Percentiles rank a stretch among this genome's conserved stretches.
Evolutionary conservation across 1,140 invertebrate species (phyloP).

Genomic region (Drosophila carrolli): DNA sequence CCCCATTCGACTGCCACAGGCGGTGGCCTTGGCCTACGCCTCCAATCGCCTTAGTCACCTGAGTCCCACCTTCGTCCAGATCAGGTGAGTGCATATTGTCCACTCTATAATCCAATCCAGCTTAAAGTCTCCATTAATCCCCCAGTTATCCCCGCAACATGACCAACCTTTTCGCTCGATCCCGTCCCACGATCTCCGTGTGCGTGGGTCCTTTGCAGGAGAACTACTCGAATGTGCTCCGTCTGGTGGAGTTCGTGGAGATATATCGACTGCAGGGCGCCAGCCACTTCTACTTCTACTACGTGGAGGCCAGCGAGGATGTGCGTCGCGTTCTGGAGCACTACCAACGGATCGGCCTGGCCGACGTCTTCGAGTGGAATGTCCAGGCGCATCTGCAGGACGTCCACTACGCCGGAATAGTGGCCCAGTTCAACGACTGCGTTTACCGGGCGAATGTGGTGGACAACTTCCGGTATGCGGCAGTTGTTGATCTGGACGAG

Average conservation of each 20-base stretch:
- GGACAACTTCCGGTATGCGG: constrained; percentile 85
- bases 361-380: constrained; percentile 87
- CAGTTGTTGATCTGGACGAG: constrained; percentile 88
- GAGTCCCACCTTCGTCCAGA: constrained; percentile 71
- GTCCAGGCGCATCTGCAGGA: constrained; percentile 84
- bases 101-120: too few species aligned
- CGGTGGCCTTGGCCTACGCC: constrained; percentile 68
- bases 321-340: constrained; percentile 85
- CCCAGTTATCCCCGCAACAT: constrained; percentile 75
- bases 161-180: constrained; percentile 58
- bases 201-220: constrained; percentile 89
- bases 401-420: constrained; percentile 87
- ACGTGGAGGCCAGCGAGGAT: constrained; percentile 86
- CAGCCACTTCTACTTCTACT: constrained; percentile 88
- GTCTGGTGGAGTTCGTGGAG: constrained; percentile 89
- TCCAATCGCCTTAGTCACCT: constrained; percentile 71
- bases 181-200: constrained; percentile 85
- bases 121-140: too few species aligned
- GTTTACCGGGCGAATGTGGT: constrained; percentile 85
- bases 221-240: constrained; percentile 86
- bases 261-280: constrained; percentile 88
- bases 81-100: constrained; percentile 51
- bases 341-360: constrained; percentile 85
- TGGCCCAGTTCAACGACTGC: constrained; percentile 88
- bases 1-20: constrained; percentile 58